Evolutionary conservation across 2,797 vertebrate species (phyloP).

Genomic region (Enteromius viviparus): DNA sequence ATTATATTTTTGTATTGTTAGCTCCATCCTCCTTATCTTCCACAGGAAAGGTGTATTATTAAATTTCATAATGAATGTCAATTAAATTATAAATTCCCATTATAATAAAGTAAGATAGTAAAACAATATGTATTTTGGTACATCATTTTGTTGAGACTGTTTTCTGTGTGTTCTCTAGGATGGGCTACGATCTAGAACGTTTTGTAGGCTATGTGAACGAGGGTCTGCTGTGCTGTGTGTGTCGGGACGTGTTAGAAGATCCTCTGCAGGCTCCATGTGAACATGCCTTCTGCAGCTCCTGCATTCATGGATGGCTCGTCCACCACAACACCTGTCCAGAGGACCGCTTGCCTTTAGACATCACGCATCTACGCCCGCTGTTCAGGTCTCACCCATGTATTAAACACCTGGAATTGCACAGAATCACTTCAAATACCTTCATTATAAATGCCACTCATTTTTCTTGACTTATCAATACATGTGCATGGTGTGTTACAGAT

Average conservation of each 20-base stretch:
- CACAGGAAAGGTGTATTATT: too few relatives aligned
- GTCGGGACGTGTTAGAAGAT: slow-evolving; percentile 86
- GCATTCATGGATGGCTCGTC: slow-evolving; percentile 88
- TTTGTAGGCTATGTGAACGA: slow-evolving; percentile 92
- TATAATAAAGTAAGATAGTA: background rate
- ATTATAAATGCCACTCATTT: background rate
- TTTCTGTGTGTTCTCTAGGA: slow-evolving; percentile 65
- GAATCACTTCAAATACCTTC: background rate
- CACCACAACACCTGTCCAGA: slow-evolving; percentile 89
- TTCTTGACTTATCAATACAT: background rate
- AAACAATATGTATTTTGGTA: background rate
- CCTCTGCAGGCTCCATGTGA: slow-evolving; percentile 92
- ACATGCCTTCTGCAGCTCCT: slow-evolving; percentile 87
- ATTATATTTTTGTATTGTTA: too few relatives aligned
- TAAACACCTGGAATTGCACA: background rate
- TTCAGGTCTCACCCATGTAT: slow-evolving; percentile 77
- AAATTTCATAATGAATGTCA: too few relatives aligned
- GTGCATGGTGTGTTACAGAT: slow-evolving; percentile 71
- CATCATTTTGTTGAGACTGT: background rate
- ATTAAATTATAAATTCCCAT: too few relatives aligned
- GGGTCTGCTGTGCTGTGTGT: slow-evolving; percentile 89
- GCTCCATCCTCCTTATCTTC: too few relatives aligned
- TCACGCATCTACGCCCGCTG: slow-evolving; percentile 81
- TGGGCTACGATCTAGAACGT: slow-evolving; percentile 90
- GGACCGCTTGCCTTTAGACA: slow-evolving; percentile 84